A percentile compares a stretch with the other conserved stretches of the same genome.
Conservation (phyloP, 2,113 vertebrate genomes). For the Chaetura pelagica region DNA sequence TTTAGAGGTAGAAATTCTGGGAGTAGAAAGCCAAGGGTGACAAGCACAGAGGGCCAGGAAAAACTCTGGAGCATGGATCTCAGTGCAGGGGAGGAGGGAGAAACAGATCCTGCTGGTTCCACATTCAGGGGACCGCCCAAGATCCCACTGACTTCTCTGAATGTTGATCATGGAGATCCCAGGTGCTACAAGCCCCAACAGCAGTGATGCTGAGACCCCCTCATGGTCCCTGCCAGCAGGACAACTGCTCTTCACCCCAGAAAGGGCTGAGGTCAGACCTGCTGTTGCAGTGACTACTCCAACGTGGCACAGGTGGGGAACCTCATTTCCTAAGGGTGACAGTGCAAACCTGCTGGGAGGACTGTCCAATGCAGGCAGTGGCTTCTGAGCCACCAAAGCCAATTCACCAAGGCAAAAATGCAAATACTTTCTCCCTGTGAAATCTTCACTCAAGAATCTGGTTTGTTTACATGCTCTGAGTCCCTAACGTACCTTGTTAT, state of each 20-base stretch:
- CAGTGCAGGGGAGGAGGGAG: background rate
- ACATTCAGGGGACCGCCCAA: background rate
- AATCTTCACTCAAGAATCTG: background rate
- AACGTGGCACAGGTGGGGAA: background rate
- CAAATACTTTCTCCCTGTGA: background rate
- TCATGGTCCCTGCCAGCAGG: background rate
- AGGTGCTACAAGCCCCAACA: background rate
- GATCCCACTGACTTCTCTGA: background rate
- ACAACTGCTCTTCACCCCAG: background rate
- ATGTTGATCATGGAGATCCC: background rate
- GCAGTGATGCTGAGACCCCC: too few relatives aligned
- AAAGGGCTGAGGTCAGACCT: background rate
- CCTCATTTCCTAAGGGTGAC: background rate
- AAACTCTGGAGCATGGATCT: background rate
- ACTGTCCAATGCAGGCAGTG: background rate
- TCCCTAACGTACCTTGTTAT: background rate
- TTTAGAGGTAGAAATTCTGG: background rate
- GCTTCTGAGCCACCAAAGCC: background rate
- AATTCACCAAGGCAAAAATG: background rate
- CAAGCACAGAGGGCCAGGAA: background rate
- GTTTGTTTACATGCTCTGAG: background rate
- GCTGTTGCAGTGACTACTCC: background rate
- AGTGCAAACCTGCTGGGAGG: background rate
- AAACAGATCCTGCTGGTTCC: background rate
- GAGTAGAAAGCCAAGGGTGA: background rate